These are phyloP conservation scores for Dendropsophus ebraccatus DNA, from an alignment of 2,113 vertebrate species.

Conservation along the genomic window DNA sequence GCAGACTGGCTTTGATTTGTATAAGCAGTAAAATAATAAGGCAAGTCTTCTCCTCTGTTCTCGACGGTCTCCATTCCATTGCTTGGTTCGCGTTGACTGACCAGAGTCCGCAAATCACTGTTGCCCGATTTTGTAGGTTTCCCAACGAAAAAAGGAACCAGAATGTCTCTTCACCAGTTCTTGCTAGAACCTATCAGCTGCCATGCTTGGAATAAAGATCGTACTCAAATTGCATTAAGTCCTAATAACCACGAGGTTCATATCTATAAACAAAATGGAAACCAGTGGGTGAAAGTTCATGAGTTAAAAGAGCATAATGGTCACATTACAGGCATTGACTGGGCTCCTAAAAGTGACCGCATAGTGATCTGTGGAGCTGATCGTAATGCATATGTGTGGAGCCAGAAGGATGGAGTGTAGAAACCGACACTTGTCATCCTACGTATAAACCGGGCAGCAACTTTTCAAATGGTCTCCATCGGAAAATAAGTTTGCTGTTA, in stretches of 20 bases:
- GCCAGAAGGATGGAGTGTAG: conserved; percentile 96
- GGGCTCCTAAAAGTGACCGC: conserved; percentile 97
- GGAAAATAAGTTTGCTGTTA: conserved; percentile 99
- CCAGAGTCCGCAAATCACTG: conserved; percentile 98
- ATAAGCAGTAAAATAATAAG: no score
- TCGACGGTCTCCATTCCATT: conserved; percentile 67
- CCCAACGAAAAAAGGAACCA: conserved; percentile 65
- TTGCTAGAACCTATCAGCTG: conserved; percentile 98
- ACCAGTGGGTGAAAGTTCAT: conserved; percentile 95
- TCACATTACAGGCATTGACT: conserved; percentile 98
- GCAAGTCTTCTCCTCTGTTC: conserved; percentile 66
- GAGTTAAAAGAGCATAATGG: conserved; percentile 98
- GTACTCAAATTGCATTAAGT: conserved; percentile 96
- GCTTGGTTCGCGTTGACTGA: conserved; percentile 98
- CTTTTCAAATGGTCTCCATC: conserved; percentile 98
- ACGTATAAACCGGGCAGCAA: conserved; percentile 95
- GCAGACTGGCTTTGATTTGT: no score
- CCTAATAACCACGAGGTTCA: conserved; percentile 99
- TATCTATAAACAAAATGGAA: conserved; percentile 96
- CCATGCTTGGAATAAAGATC: conserved; percentile 97
- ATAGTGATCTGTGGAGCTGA: conserved; percentile 97
- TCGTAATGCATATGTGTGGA: conserved; percentile 98
- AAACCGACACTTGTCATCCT: conserved; percentile 98
- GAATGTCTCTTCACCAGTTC: conserved; percentile 98
- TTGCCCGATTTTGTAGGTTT: conserved; percentile 72